These are phyloP conservation scores for Trogon melanurus DNA, from an alignment of 2,113 vertebrate genomes.

Conservation along the genomic window DNA sequence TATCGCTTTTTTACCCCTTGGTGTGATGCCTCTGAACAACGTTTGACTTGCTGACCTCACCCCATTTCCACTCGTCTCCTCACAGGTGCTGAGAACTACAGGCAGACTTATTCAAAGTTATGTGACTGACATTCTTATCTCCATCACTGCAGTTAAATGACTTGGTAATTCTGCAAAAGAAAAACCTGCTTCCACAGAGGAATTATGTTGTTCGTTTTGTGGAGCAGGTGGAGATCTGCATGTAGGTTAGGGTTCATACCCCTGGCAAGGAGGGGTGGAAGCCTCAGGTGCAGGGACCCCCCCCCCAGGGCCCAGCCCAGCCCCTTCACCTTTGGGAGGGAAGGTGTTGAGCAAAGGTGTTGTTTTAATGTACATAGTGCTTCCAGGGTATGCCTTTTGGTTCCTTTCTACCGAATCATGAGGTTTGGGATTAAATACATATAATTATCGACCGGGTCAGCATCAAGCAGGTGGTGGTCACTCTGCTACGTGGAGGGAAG, in stretches of 20 bases:
- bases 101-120: neutral
- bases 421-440: neutral
- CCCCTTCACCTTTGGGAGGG: too few species aligned
- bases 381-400: neutral
- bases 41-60: neutral
- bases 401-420: neutral
- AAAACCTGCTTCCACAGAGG: neutral
- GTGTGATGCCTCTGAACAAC: neutral
- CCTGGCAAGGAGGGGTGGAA: neutral
- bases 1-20: neutral
- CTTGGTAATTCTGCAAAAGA: neutral
- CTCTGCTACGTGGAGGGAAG: neutral
- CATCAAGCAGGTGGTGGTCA: neutral
- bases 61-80: neutral
- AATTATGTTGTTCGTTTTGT: neutral
- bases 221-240: neutral
- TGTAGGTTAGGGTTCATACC: neutral
- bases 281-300: neutral
- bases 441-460: neutral
- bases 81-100: neutral
- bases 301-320: too few species aligned
- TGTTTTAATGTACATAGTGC: neutral
- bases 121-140: neutral
- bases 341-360: rapidly evolving
- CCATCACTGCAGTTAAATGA: neutral